Evolutionary conservation across 2,888 invertebrate genomes (phyloP).

Genomic region (Caenorhabditis plicata): DNA sequence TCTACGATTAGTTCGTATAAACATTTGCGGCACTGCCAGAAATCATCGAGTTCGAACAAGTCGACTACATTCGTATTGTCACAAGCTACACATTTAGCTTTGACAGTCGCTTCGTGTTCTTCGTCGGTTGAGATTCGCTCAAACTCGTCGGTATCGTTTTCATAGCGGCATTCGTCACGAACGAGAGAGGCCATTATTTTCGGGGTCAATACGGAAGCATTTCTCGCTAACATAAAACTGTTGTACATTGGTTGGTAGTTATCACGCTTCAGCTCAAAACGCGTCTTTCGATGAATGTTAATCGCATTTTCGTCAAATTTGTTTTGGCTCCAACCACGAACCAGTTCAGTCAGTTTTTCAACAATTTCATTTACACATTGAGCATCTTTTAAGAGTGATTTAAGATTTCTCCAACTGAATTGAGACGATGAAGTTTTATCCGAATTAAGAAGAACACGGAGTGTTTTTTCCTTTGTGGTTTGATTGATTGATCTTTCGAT

Average conservation of each 20-base stretch:
- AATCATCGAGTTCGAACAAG: slow-evolving; percentile 48
- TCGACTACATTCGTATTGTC: slow-evolving; percentile 24
- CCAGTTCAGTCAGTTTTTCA: slow-evolving; percentile 11
- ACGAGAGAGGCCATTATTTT: slow-evolving; percentile 32
- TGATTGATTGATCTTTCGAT: slow-evolving; percentile 8
- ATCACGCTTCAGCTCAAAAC: slow-evolving; percentile 18
- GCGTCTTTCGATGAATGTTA: slow-evolving; percentile 12
- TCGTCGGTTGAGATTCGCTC: slow-evolving; percentile 23
- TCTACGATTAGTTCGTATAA: slow-evolving; percentile 26
- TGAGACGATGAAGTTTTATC: slow-evolving; percentile 17
- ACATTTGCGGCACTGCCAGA: slow-evolving; percentile 48
- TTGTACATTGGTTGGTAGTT: slow-evolving; percentile 22
- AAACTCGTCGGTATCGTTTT: slow-evolving; percentile 23
- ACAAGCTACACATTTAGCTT: slow-evolving; percentile 32
- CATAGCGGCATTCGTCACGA: slow-evolving; percentile 21
- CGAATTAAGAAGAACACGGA: slow-evolving; percentile 28
- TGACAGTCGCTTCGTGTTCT: not conserved
- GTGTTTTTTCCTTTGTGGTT: slow-evolving; percentile 12
- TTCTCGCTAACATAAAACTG: slow-evolving; percentile 6
- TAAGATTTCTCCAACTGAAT: slow-evolving; percentile 26
- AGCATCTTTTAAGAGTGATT: slow-evolving; percentile 18
- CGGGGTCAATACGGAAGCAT: slow-evolving; percentile 20
- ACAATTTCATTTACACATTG: slow-evolving; percentile 12
- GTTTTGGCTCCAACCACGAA: slow-evolving; percentile 22
- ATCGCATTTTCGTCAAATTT: slow-evolving; percentile 2